Conservation (phyloP, 2,888 invertebrate species). For the Bedellia somnulentella region DNA sequence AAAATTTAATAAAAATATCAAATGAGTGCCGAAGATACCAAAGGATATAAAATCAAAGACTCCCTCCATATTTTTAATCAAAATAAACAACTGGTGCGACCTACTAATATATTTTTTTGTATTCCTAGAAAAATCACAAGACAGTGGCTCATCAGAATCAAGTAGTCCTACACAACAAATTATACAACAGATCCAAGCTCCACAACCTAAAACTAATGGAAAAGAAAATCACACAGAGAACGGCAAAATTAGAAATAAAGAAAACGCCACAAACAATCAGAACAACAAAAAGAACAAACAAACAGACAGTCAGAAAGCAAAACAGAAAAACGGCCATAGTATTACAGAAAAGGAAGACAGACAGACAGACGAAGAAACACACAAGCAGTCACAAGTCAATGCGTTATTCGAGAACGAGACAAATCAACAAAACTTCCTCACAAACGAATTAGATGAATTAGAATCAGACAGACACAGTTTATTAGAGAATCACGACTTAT, state of each 20-base stretch:
- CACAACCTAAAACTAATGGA: slow-evolving; percentile 41
- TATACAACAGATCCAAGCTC: slow-evolving; percentile 23
- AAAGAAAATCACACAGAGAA: slow-evolving; percentile 39
- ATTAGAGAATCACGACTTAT: slow-evolving; percentile 44
- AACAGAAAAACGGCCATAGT: slow-evolving; percentile 21
- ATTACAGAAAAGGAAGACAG: slow-evolving; percentile 24
- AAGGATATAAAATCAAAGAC: too few species aligned
- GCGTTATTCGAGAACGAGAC: slow-evolving; percentile 40
- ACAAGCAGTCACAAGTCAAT: slow-evolving; percentile 11
- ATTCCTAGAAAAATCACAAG: slow-evolving; percentile 56
- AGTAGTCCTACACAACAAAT: slow-evolving; percentile 29
- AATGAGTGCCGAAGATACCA: too few species aligned
- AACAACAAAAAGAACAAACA: slow-evolving; percentile 48
- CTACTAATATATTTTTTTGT: too few species aligned
- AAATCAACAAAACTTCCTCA: slow-evolving; percentile 25
- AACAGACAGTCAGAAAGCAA: slow-evolving; percentile 47
- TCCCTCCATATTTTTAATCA: too few species aligned
- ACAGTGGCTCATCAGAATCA: slow-evolving; percentile 52
- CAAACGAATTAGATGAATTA: slow-evolving; percentile 44
- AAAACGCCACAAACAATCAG: slow-evolving; percentile 47
- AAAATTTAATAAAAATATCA: too few species aligned
- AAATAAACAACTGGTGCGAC: too few species aligned
- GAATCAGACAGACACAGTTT: slow-evolving; percentile 54
- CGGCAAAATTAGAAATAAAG: slow-evolving; percentile 24
- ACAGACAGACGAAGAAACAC: slow-evolving; percentile 13